These are phyloP conservation scores for Phycodurus eques DNA, from an alignment of 2,113 vertebrate species.

Conservation along the genomic window DNA sequence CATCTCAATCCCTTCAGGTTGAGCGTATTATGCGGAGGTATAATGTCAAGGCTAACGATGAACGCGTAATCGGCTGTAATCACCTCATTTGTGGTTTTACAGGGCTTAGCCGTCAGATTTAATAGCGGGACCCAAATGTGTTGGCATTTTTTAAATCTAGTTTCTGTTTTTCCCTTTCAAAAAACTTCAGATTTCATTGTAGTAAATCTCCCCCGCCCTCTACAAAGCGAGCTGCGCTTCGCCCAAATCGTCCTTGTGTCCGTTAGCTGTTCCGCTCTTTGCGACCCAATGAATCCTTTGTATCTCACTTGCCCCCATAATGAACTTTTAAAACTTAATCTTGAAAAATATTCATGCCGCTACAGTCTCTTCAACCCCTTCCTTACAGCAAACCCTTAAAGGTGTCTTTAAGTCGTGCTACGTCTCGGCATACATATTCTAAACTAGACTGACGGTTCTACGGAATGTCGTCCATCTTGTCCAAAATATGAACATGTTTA, in stretches of 20 bases:
- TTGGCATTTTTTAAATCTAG: not conserved
- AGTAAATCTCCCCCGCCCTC: not conserved
- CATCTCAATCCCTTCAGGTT: conserved; percentile 19
- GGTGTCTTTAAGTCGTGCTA: not conserved
- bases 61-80: conserved; percentile 18
- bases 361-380: not conserved
- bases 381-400: not conserved
- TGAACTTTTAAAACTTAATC: not conserved
- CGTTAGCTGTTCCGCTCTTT: not conserved
- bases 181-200: not conserved
- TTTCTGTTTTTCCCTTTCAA: not conserved
- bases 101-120: not conserved
- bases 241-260: not conserved
- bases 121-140: not conserved
- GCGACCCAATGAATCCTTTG: not conserved
- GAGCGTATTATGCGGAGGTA: conserved; percentile 17
- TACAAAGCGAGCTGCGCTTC: not conserved
- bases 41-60: conserved; percentile 7
- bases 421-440: no score
- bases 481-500: not conserved
- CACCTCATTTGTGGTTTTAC: conserved; percentile 6
- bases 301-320: not conserved
- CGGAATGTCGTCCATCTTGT: no score
- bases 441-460: no score
- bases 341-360: not conserved